Percentiles rank a stretch among this genome's conserved stretches.
Evolutionary conservation across 2,888 invertebrate species (phyloP).

Genomic region (Tribolium freemani): DNA sequence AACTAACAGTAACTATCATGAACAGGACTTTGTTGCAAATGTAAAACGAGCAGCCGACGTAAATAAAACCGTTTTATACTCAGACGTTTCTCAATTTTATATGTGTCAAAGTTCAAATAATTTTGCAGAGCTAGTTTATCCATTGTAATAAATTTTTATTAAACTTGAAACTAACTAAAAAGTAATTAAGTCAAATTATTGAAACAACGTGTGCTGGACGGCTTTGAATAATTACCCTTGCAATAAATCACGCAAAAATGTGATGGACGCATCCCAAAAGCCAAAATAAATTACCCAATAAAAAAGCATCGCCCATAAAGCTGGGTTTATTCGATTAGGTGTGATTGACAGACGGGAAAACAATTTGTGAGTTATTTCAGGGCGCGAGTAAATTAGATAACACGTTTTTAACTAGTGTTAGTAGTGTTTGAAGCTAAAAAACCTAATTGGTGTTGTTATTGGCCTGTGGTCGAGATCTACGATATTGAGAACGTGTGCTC

Average conservation of each 20-base stretch:
- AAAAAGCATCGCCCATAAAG: conserved; percentile 16
- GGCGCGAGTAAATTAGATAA: conserved; percentile 25
- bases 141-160: too few relatives aligned
- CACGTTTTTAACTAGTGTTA: conserved; percentile 15
- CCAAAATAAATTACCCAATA: conserved; percentile 20
- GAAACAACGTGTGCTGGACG: background rate
- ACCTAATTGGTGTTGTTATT: conserved; percentile 37
- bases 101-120: background rate
- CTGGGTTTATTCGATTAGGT: conserved; percentile 24
- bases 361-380: conserved; percentile 36
- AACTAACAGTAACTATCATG: background rate
- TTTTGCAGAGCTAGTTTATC: background rate
- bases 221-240: background rate
- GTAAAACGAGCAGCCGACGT: background rate
- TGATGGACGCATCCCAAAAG: background rate
- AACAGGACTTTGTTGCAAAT: background rate
- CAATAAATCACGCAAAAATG: background rate
- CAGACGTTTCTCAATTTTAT: background rate
- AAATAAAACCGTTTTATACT: background rate
- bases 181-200: too few relatives aligned
- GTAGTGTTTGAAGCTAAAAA: conserved; percentile 11
- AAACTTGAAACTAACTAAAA: too few relatives aligned
- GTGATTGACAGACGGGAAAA: conserved; percentile 39
- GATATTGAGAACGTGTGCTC: conserved; percentile 31
- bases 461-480: conserved; percentile 18